Conservation (phyloP, 2,797 vertebrate species). For the Botia kubotai region DNA sequence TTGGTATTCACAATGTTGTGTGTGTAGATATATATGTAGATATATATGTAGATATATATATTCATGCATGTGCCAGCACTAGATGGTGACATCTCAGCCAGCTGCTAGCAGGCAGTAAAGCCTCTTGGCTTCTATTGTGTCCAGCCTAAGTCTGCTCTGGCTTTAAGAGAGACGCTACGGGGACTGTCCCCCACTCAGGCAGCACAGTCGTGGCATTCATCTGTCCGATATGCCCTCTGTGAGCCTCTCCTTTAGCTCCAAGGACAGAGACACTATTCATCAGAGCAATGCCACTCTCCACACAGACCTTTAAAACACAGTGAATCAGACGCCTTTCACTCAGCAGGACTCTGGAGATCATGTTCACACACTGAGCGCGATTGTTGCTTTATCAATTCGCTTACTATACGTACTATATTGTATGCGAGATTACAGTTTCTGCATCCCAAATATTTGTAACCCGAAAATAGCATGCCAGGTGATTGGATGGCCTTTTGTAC, state of each 20-base stretch:
- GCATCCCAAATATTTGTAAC: background rate
- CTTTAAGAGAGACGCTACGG: constrained; percentile 51
- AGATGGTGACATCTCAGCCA: constrained; percentile 58
- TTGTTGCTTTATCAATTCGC: background rate
- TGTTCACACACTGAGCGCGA: constrained; percentile 35
- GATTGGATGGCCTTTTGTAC: background rate
- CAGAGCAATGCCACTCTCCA: constrained; percentile 40
- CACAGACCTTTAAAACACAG: constrained; percentile 42
- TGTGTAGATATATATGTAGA: too few species aligned
- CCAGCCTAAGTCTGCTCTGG: constrained; percentile 42
- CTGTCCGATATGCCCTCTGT: constrained; percentile 46
- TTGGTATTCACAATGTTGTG: too few species aligned
- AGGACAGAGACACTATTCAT: constrained; percentile 60
- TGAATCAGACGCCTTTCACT: constrained; percentile 13
- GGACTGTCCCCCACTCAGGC: constrained; percentile 45
- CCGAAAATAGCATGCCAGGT: background rate
- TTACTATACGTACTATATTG: background rate
- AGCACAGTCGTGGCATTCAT: constrained; percentile 60
- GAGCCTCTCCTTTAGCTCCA: constrained; percentile 37
- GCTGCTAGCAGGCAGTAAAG: constrained; percentile 57
- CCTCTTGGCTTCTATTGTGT: constrained; percentile 59
- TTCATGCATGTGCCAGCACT: constrained; percentile 32
- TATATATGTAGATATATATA: too few species aligned
- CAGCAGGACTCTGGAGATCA: constrained; percentile 18
- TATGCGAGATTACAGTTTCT: background rate